phyloP scores from a whole-genome alignment of 2,888 invertebrate genomes.

The Trachelus iudaicus region DNA sequence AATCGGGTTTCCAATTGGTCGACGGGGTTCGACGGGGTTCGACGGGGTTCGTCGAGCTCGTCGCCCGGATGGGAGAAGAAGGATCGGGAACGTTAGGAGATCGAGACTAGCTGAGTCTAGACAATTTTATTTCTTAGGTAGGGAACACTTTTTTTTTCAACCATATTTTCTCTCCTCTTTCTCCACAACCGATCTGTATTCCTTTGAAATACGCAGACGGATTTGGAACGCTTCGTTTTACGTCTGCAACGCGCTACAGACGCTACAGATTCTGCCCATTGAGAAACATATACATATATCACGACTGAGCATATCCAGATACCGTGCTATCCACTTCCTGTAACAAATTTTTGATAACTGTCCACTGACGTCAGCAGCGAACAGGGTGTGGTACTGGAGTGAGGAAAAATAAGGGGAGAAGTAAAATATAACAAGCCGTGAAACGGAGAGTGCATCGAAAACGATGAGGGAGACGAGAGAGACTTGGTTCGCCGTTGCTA shows the following conservation, averaged over 20 bases:
- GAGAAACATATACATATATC: neutral
- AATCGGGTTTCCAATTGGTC: neutral
- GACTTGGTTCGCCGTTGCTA: neutral
- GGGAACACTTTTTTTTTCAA: neutral
- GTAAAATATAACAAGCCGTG: neutral
- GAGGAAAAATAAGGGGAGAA: neutral
- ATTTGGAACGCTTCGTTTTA: neutral
- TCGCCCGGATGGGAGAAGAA: neutral
- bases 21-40: neutral
- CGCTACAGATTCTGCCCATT: neutral
- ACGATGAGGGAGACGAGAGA: neutral
- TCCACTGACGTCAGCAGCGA: neutral
- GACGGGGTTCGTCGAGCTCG: neutral
- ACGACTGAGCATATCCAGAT: neutral
- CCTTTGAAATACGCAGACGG: neutral
- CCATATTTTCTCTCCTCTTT: neutral
- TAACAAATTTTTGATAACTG: neutral
- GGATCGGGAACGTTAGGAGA: neutral
- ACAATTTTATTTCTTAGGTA: neutral
- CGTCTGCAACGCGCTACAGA: neutral
- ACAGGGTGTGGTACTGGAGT: neutral
- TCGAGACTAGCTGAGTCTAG: neutral
- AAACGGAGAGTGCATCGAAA: neutral
- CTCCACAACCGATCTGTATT: neutral
- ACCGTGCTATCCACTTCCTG: neutral